A percentile compares a stretch with the other conserved stretches of the same genome.
Conservation (phyloP, 2,113 vertebrate genomes). For the Pipa parva region DNA sequence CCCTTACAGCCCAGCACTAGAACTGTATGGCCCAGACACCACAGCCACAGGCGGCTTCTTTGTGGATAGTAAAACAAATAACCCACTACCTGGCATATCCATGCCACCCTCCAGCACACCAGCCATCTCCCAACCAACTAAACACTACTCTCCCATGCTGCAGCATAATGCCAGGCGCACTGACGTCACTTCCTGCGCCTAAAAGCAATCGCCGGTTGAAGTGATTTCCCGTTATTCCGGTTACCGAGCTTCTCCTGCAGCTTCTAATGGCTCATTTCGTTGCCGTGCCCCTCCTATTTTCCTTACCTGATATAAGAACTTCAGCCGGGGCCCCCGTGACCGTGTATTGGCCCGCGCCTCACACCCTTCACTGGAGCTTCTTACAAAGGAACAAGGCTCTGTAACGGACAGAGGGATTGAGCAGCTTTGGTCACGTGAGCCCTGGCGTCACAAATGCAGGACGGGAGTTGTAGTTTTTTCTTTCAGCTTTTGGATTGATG, state of each 20-base stretch:
- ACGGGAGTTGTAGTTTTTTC: slow-evolving; percentile 30
- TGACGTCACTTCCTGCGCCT: slow-evolving; percentile 36
- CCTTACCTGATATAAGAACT: slow-evolving; percentile 12
- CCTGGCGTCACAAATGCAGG: neutral
- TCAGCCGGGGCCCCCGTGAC: neutral
- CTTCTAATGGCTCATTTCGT: neutral
- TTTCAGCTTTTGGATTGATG: too few relatives aligned
- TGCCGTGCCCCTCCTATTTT: neutral
- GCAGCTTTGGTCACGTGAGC: neutral
- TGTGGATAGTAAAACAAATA: too few relatives aligned
- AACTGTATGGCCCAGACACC: too few relatives aligned
- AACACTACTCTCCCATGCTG: neutral
- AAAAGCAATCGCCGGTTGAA: neutral
- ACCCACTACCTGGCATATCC: neutral
- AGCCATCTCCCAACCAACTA: neutral
- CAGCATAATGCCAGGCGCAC: neutral
- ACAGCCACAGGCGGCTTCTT: too few relatives aligned
- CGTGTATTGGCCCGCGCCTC: slow-evolving; percentile 5
- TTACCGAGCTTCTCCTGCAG: neutral
- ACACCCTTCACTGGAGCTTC: slow-evolving; percentile 35
- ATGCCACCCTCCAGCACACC: neutral
- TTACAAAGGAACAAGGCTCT: slow-evolving; percentile 44
- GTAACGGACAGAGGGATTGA: slow-evolving; percentile 48
- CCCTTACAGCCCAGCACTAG: too few relatives aligned
- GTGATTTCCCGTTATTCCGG: slow-evolving; percentile 12